These are phyloP conservation scores for Sebastiscus albofasciatus DNA, from an alignment of 2,797 vertebrate species.

Conservation along the genomic window DNA sequence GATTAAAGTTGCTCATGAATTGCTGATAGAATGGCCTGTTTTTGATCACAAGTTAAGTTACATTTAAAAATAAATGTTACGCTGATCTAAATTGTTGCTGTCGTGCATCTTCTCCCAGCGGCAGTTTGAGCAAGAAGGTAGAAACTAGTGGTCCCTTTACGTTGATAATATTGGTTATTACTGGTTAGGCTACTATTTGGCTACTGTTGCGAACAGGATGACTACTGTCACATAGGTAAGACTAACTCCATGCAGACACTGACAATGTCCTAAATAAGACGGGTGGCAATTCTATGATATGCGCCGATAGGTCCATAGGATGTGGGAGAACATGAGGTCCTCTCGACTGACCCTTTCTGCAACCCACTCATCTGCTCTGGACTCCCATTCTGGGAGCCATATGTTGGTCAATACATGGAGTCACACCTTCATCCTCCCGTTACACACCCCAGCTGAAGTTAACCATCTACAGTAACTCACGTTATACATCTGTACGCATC, in stretches of 20 bases:
- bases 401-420: slow-evolving; percentile 7
- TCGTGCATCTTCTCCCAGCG: slow-evolving; percentile 29
- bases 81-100: slow-evolving; percentile 21
- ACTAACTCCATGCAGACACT: slow-evolving; percentile 83
- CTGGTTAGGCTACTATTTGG: slow-evolving; percentile 80
- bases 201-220: slow-evolving; percentile 80
- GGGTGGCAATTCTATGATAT: slow-evolving; percentile 55
- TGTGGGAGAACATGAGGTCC: slow-evolving; percentile 28
- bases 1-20: slow-evolving; percentile 28
- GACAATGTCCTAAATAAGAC: slow-evolving; percentile 61
- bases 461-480: slow-evolving; percentile 9
- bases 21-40: slow-evolving; percentile 33
- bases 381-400: slow-evolving; percentile 3
- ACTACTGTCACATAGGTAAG: slow-evolving; percentile 79
- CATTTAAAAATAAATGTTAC: slow-evolving; percentile 21
- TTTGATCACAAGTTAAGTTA: slow-evolving; percentile 27
- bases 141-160: slow-evolving; percentile 71
- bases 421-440: slow-evolving; percentile 2
- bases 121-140: slow-evolving; percentile 61
- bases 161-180: slow-evolving; percentile 73
- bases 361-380: slow-evolving; percentile 30
- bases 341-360: slow-evolving; percentile 24
- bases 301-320: slow-evolving; percentile 18
- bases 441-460: slow-evolving; percentile 25
- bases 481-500: slow-evolving; percentile 96